Conservation (phyloP, 2,888 invertebrate species). For the Parasteatoda lunata region DNA sequence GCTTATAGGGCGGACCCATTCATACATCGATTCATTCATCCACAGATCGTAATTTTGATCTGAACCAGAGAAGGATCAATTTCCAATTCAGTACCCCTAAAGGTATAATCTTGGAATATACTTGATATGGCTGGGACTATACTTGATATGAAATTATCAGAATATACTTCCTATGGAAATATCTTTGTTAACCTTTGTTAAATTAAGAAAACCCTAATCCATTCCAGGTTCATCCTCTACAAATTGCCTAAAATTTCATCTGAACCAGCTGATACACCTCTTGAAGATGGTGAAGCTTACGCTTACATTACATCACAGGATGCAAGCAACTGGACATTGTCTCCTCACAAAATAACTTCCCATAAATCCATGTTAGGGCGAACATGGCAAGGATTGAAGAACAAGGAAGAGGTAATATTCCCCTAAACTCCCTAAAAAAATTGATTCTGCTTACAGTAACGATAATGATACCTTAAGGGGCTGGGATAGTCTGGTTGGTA, state of each 20-base stretch:
- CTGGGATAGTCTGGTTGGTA: too few relatives aligned
- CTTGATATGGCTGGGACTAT: too few relatives aligned
- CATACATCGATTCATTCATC: too few relatives aligned
- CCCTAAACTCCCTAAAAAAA: not conserved
- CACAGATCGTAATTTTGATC: too few relatives aligned
- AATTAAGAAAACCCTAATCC: not conserved
- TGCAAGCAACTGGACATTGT: conserved; percentile 81
- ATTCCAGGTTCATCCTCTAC: conserved; percentile 76
- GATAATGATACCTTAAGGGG: too few relatives aligned
- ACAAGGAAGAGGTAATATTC: not conserved
- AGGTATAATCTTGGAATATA: too few relatives aligned
- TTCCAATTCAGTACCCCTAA: too few relatives aligned
- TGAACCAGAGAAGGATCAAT: too few relatives aligned
- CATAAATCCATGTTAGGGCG: conserved; percentile 25
- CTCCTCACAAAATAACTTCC: conserved; percentile 74
- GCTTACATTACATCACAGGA: conserved; percentile 78
- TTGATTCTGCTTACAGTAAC: too few relatives aligned
- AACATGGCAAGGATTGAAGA: conserved; percentile 20
- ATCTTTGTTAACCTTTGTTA: not conserved
- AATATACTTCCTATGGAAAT: too few relatives aligned
- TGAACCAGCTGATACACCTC: not conserved
- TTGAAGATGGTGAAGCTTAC: conserved; percentile 81
- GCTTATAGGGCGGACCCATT: too few relatives aligned
- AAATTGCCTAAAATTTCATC: conserved; percentile 64
- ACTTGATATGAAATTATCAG: too few relatives aligned